A percentile compares a stretch with the other conserved stretches of the same genome.
These are phyloP conservation scores for Trididemnum clinides DNA, from an alignment of 23 tunicate genomes.

Conservation along the genomic window DNA sequence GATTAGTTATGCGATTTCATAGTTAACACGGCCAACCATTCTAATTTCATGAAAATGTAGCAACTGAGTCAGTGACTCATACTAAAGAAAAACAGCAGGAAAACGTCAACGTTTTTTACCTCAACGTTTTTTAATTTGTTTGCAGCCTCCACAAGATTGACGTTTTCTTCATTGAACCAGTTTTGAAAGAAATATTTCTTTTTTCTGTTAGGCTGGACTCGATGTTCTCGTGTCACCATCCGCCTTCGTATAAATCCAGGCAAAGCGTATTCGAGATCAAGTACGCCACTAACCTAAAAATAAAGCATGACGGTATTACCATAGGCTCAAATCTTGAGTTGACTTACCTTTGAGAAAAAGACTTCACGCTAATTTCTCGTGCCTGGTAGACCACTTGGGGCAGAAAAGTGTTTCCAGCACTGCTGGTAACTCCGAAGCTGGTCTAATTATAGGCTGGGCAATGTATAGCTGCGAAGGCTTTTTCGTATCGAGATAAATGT, in stretches of 20 bases:
- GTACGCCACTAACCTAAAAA: slow-evolving; percentile 42
- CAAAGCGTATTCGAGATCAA: slow-evolving; percentile 51
- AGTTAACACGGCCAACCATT: no score
- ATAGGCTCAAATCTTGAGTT: no score
- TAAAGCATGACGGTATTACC: no score
- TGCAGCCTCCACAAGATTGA: background rate
- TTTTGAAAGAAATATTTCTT: background rate
- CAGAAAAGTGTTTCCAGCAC: no score
- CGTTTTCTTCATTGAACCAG: slow-evolving; percentile 43
- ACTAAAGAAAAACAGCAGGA: background rate
- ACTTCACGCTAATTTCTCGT: no score
- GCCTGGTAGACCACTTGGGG: no score
- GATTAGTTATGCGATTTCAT: no score
- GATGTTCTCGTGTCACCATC: slow-evolving; percentile 36
- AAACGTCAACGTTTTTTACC: background rate
- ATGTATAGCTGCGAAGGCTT: no score
- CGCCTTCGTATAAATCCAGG: slow-evolving; percentile 59
- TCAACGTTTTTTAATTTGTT: background rate
- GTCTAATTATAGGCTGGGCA: no score
- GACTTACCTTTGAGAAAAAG: no score
- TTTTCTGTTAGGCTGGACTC: slow-evolving; percentile 24
- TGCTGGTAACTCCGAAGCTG: no score
- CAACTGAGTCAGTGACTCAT: background rate
- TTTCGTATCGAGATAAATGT: no score
- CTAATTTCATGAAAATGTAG: background rate